Conservation (phyloP, 2,113 vertebrate species). For the Neolamprologus toae region DNA sequence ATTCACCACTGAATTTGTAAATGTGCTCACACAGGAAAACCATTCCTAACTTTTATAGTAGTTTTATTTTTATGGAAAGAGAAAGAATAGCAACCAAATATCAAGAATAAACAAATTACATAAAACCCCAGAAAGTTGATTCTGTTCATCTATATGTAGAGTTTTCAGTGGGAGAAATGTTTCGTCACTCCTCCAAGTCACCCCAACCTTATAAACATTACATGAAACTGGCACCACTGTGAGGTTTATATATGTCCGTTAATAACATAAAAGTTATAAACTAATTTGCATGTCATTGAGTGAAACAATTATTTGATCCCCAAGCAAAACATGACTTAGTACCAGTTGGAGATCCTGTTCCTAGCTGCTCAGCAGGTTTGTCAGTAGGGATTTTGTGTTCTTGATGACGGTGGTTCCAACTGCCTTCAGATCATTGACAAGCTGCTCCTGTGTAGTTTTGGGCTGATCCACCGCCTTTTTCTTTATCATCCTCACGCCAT, state of each 20-base stretch:
- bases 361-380: background rate
- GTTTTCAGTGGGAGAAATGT: background rate
- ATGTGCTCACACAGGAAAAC: background rate
- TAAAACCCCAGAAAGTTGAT: background rate
- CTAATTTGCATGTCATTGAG: background rate
- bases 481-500: background rate
- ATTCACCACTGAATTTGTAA: background rate
- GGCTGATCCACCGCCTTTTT: background rate
- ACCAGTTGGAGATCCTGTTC: background rate
- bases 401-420: background rate
- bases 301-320: background rate
- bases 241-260: background rate
- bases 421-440: background rate
- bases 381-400: background rate
- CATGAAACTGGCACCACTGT: background rate
- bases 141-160: background rate
- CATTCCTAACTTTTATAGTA: background rate
- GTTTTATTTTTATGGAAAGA: background rate
- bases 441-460: background rate
- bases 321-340: background rate
- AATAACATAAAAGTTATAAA: background rate
- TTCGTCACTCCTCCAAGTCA: background rate
- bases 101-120: background rate
- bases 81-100: background rate
- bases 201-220: background rate